Evolutionary conservation across 2,888 invertebrate genomes (phyloP).

Genomic region (Patella ulyssiponensis): DNA sequence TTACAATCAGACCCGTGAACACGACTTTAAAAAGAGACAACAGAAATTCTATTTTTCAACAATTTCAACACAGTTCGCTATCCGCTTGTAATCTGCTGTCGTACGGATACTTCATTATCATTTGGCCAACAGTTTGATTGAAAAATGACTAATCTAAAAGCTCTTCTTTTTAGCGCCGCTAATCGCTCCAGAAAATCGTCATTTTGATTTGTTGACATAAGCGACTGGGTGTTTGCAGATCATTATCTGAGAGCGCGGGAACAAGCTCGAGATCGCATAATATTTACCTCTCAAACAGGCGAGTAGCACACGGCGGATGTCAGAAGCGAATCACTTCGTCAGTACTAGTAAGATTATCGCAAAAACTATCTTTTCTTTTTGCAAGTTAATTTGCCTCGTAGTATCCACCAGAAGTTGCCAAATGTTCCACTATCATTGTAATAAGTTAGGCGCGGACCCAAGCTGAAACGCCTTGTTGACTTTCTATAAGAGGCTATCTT

Average conservation of each 20-base stretch:
- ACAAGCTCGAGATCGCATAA: constrained; percentile 6
- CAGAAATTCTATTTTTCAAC: no score
- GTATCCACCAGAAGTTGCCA: no score
- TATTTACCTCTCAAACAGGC: constrained; percentile 7
- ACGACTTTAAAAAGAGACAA: no score
- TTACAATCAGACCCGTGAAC: no score
- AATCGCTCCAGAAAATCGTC: neutral
- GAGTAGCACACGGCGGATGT: constrained; percentile 3
- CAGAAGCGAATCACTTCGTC: neutral
- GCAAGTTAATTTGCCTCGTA: no score
- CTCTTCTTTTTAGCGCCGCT: neutral
- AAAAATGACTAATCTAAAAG: constrained; percentile 9
- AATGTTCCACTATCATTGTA: no score
- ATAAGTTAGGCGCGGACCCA: no score
- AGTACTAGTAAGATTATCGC: neutral
- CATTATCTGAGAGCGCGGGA: constrained; percentile 9
- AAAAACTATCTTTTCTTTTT: neutral
- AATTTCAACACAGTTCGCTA: no score
- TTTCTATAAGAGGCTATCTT: no score
- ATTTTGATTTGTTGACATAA: constrained; percentile 5
- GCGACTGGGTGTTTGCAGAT: neutral
- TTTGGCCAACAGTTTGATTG: neutral
- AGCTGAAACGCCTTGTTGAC: no score
- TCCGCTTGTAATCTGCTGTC: no score
- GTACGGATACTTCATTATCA: no score